Evolutionary conservation across 2,888 invertebrate genomes (phyloP).

Genomic region (Ecdyonurus torrentis): DNA sequence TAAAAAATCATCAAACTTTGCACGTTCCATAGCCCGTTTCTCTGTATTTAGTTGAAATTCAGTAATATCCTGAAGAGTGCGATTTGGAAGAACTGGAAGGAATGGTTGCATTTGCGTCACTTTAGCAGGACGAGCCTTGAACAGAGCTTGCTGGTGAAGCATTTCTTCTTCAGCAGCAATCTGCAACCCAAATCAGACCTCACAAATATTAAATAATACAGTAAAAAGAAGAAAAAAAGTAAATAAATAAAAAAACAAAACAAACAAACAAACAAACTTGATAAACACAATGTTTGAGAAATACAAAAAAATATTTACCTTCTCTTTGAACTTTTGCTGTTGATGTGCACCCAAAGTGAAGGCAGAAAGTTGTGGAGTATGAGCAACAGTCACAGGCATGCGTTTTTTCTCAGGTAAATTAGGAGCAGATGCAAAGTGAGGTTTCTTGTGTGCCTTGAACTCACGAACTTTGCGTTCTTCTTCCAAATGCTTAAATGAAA

Average conservation of each 20-base stretch:
- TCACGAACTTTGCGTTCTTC: constrained; percentile 40
- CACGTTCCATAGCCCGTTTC: constrained; percentile 41
- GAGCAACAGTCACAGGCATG: background rate
- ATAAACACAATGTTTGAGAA: too few relatives aligned
- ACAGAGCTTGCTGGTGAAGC: constrained; percentile 22
- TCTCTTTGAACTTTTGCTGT: background rate
- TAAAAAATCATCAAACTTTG: constrained; percentile 37
- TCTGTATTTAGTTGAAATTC: constrained; percentile 47
- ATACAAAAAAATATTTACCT: too few relatives aligned
- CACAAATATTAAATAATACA: too few relatives aligned
- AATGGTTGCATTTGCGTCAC: constrained; percentile 48
- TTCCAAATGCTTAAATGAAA: constrained; percentile 28
- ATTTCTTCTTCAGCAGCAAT: constrained; percentile 25
- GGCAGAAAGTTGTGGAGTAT: background rate
- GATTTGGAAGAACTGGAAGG: constrained; percentile 34
- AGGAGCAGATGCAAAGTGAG: background rate
- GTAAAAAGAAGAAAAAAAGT: too few relatives aligned
- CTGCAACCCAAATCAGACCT: constrained; percentile 13
- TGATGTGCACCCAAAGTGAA: background rate
- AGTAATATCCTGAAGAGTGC: constrained; percentile 27
- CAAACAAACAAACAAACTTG: too few relatives aligned
- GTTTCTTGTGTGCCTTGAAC: constrained; percentile 39
- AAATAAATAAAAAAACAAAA: too few relatives aligned
- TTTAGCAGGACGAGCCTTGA: constrained; percentile 44
- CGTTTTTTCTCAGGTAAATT: background rate